These are phyloP conservation scores for Cephalopterus ornatus DNA, from an alignment of 2,113 vertebrate genomes.

Conservation along the genomic window DNA sequence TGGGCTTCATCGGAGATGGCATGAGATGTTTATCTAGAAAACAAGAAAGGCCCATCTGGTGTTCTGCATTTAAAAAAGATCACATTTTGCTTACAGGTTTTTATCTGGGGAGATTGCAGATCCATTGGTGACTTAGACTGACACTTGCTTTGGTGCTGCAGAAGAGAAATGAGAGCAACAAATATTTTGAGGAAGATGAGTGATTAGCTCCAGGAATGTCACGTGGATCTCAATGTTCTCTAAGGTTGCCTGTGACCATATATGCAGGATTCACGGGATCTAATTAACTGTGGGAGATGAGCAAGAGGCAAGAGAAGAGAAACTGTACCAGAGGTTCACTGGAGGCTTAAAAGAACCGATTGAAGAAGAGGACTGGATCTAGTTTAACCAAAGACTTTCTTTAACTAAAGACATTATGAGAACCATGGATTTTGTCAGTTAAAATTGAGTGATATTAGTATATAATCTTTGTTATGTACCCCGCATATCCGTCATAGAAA, in stretches of 20 bases:
- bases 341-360: no score
- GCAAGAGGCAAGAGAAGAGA: no score
- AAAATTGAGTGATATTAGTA: no score
- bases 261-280: background rate
- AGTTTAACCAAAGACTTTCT: no score
- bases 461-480: no score
- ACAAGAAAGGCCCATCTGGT: background rate
- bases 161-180: background rate
- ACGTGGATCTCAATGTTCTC: background rate
- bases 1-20: background rate
- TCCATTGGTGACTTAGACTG: background rate
- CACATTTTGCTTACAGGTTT: background rate
- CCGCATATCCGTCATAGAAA: no score
- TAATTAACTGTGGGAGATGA: no score
- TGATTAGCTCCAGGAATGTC: background rate
- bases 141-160: background rate
- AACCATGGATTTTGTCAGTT: no score
- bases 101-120: background rate
- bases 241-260: background rate
- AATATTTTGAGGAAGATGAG: background rate
- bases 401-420: no score
- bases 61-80: background rate
- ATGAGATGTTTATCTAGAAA: background rate
- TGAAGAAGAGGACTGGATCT: no score
- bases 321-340: no score